Percentiles rank a stretch among this genome's conserved stretches.
Conservation (phyloP, 2,888 invertebrate genomes). For the Andricus curvator region DNA sequence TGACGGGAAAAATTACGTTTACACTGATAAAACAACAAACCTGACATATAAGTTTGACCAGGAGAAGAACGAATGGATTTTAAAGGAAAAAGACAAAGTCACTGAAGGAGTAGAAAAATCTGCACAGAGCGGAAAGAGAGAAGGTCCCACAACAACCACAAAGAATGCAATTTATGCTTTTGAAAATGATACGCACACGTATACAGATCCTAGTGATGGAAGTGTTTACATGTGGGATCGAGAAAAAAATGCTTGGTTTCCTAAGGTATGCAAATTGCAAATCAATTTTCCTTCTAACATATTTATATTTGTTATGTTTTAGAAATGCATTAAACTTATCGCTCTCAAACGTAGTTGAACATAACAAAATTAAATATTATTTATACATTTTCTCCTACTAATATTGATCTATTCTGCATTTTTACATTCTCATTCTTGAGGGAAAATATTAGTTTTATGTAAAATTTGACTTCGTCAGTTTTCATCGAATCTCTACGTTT, state of each 20-base stretch:
- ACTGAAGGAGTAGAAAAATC: conserved; percentile 52
- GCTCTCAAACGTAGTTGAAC: too few relatives aligned
- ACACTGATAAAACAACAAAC: conserved; percentile 68
- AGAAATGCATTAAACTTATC: too few relatives aligned
- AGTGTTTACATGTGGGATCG: conserved; percentile 95
- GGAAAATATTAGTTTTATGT: too few relatives aligned
- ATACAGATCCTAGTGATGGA: conserved; percentile 91
- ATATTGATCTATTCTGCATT: too few relatives aligned
- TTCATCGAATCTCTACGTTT: too few relatives aligned
- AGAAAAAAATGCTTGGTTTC: conserved; percentile 96
- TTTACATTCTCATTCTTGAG: too few relatives aligned
- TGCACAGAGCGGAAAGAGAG: conserved; percentile 58
- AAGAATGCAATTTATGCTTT: conserved; percentile 81
- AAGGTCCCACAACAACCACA: conserved; percentile 54
- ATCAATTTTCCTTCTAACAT: neutral
- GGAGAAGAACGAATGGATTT: conserved; percentile 82
- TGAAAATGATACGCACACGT: conserved; percentile 88
- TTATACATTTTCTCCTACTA: too few relatives aligned
- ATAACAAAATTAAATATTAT: too few relatives aligned
- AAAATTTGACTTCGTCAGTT: too few relatives aligned
- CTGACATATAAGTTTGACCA: conserved; percentile 81
- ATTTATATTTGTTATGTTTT: too few relatives aligned
- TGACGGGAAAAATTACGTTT: conserved; percentile 76
- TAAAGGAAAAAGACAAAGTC: conserved; percentile 63
- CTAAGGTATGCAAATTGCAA: conserved; percentile 82